Percentiles rank a stretch among this genome's conserved stretches.
Conservation (phyloP, 2,888 invertebrate genomes). For the Bimastos eiseni region DNA sequence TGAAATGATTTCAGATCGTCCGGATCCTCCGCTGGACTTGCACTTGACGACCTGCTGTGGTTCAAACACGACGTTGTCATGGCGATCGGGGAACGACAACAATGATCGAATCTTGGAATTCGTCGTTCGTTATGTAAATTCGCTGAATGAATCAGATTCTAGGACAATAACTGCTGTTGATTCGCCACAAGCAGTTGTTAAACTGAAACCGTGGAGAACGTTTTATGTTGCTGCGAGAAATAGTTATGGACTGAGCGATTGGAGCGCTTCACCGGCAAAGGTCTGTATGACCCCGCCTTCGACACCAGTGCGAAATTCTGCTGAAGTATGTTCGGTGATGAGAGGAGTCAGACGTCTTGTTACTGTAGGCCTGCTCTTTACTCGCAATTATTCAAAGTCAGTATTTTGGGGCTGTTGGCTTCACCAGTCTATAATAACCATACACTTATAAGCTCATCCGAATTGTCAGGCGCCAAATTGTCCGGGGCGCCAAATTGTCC, state of each 20-base stretch:
- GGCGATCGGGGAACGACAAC: slow-evolving; percentile 66
- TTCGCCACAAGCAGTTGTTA: neutral
- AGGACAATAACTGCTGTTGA: neutral
- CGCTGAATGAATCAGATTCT: neutral
- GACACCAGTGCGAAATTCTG: neutral
- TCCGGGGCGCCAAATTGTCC: too few species aligned
- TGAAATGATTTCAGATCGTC: slow-evolving; percentile 69
- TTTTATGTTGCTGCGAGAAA: neutral
- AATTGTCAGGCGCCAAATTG: too few species aligned
- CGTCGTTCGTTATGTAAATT: slow-evolving; percentile 31
- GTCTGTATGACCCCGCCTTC: neutral
- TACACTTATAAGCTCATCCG: too few species aligned
- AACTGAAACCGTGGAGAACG: neutral
- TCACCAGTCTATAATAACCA: too few species aligned
- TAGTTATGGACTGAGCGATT: neutral
- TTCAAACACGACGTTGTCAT: slow-evolving; percentile 76
- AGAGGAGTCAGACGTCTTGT: slow-evolving; percentile 2
- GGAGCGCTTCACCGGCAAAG: neutral
- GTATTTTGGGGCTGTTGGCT: too few species aligned
- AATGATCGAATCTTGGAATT: slow-evolving; percentile 49
- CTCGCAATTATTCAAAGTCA: too few species aligned
- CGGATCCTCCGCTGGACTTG: slow-evolving; percentile 69
- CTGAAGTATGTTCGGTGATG: neutral
- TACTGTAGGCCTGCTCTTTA: too few species aligned
- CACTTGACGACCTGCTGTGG: slow-evolving; percentile 67